A percentile compares a stretch with the other conserved stretches of the same genome.
Conservation (phyloP, 2,113 vertebrate species). For the Tachysurus fulvidraco region DNA sequence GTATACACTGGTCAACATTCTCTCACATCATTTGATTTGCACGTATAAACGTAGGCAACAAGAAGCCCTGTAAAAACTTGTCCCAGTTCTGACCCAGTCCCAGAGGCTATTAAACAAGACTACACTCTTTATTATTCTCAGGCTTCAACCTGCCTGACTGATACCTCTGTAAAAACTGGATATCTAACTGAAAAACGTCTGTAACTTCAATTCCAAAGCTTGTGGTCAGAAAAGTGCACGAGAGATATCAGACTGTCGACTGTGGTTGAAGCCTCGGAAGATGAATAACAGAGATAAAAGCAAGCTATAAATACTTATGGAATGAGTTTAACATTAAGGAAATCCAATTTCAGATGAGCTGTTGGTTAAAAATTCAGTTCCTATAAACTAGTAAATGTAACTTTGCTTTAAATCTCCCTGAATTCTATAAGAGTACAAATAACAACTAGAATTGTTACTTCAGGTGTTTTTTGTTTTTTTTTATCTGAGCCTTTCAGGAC, state of each 20-base stretch:
- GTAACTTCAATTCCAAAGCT: not conserved
- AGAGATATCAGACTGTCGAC: too few relatives aligned
- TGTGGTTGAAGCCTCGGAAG: not conserved
- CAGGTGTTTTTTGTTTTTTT: not conserved
- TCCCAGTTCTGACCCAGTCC: not conserved
- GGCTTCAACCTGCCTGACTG: conserved; percentile 1
- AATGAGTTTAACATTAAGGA: not conserved
- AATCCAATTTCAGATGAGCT: not conserved
- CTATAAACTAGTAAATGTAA: not conserved
- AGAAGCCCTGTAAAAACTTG: not conserved
- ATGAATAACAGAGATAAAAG: not conserved
- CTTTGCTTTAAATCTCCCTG: not conserved
- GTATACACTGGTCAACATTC: not conserved
- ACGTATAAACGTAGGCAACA: not conserved
- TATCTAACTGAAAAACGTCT: too few relatives aligned
- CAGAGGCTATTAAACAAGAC: not conserved
- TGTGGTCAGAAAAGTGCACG: not conserved
- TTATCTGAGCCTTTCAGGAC: not conserved
- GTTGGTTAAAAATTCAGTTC: not conserved
- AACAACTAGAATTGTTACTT: too few relatives aligned
- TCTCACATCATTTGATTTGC: not conserved
- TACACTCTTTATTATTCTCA: not conserved
- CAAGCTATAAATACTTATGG: not conserved
- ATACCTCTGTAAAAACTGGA: not conserved
- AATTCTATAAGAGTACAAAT: not conserved